Conservation (phyloP, 1,140 invertebrate genomes). For the Apocrypta bakeri region DNA sequence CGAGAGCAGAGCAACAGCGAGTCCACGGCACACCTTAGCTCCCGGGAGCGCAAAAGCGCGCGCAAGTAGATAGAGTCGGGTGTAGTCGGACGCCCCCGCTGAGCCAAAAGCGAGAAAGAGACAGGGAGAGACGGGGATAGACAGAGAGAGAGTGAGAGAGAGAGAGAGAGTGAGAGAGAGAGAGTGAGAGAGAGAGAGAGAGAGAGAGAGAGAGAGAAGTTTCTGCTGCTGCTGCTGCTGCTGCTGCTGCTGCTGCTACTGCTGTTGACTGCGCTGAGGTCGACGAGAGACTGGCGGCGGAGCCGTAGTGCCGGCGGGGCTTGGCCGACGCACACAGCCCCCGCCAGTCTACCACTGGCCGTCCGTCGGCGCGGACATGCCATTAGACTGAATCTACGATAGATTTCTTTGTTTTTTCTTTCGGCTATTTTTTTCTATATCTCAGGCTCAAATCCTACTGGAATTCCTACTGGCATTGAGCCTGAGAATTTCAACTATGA, state of each 20-base stretch:
- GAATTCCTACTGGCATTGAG: too few species aligned
- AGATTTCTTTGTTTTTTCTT: too few species aligned
- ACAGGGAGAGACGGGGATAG: background rate
- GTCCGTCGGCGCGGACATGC: slow-evolving; percentile 11
- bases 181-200: background rate
- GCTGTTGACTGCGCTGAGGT: slow-evolving; percentile 24
- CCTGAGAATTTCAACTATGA: too few species aligned
- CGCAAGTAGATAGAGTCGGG: slow-evolving; percentile 15
- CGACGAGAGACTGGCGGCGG: slow-evolving; percentile 40
- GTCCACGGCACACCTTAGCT: background rate
- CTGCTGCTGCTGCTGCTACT: slow-evolving; percentile 10
- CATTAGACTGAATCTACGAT: background rate
- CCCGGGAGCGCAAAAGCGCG: slow-evolving; percentile 8
- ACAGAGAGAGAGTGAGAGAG: background rate
- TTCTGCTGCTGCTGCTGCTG: background rate
- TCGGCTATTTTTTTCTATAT: background rate
- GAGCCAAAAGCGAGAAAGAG: background rate
- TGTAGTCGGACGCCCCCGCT: background rate
- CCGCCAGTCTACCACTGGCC: slow-evolving; percentile 9
- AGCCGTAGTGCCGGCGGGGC: slow-evolving; percentile 23
- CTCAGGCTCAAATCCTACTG: too few species aligned
- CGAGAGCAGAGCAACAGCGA: too few species aligned
- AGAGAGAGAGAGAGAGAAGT: background rate
- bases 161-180: background rate
- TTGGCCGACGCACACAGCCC: slow-evolving; percentile 11